Evolutionary conservation across 2,888 invertebrate genomes (phyloP).

Genomic region (Sceliomorpha sp.): DNA sequence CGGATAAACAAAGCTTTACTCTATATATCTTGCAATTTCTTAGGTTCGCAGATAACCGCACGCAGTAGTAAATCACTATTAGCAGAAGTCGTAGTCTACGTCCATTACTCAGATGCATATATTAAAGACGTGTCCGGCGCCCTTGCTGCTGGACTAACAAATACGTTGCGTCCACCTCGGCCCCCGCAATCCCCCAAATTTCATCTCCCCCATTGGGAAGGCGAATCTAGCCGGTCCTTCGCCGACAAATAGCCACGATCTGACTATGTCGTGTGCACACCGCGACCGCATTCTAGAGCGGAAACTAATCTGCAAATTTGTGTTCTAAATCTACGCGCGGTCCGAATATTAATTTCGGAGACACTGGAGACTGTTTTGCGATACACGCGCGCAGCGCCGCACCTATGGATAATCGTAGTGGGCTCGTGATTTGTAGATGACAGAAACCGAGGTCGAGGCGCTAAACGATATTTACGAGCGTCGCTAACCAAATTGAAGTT

Average conservation of each 20-base stretch:
- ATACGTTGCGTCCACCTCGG: conserved; percentile 61
- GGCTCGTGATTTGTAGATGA: conserved; percentile 66
- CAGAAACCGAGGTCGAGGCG: conserved; percentile 54
- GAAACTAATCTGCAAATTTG: conserved; percentile 80
- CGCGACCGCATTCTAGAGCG: conserved; percentile 64
- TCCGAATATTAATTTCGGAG: conserved; percentile 77
- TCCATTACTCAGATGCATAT: conserved; percentile 66
- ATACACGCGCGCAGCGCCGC: conserved; percentile 63
- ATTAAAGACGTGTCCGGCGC: conserved; percentile 75
- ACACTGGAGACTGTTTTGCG: conserved; percentile 70
- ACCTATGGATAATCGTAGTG: conserved; percentile 42
- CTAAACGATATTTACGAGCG: conserved; percentile 74
- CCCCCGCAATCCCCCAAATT: conserved; percentile 64
- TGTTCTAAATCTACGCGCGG: conserved; percentile 79
- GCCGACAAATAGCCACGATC: conserved; percentile 43
- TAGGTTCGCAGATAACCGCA: conserved; percentile 38
- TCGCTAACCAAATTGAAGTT: conserved; percentile 51
- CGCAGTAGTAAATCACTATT: conserved; percentile 58
- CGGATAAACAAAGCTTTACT: background rate
- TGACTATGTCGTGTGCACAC: conserved; percentile 22
- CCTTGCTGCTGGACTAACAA: conserved; percentile 74
- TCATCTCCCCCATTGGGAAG: conserved; percentile 62
- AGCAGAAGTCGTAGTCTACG: conserved; percentile 46
- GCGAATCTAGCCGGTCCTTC: conserved; percentile 65
- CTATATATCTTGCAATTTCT: conserved; percentile 30